phyloP scores from a whole-genome alignment of 2,113 vertebrate species.

The Chionis minor region DNA sequence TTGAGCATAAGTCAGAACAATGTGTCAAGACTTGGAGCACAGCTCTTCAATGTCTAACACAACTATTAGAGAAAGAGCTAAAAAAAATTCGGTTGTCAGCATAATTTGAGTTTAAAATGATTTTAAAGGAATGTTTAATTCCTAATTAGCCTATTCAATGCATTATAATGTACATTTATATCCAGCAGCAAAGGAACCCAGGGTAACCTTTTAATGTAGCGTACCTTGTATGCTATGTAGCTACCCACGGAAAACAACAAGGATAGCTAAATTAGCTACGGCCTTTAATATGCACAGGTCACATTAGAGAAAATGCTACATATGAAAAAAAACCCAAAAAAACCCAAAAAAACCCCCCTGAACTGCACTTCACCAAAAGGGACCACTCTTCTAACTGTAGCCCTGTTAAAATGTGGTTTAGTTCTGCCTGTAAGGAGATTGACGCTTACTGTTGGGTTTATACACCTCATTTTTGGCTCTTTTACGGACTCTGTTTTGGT shows the following conservation, averaged over 20 bases:
- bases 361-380: background rate
- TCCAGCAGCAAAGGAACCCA: constrained; percentile 24
- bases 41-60: constrained; percentile 58
- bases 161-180: constrained; percentile 51
- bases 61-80: constrained; percentile 66
- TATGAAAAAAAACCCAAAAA: background rate
- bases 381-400: background rate
- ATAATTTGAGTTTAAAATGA: constrained; percentile 70
- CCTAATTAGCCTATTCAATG: constrained; percentile 56
- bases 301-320: background rate
- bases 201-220: constrained; percentile 37
- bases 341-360: background rate
- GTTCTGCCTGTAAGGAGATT: background rate
- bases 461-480: background rate
- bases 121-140: constrained; percentile 64
- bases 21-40: constrained; percentile 60
- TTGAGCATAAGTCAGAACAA: constrained; percentile 65
- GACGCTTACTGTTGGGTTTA: background rate
- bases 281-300: background rate
- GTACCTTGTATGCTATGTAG: background rate
- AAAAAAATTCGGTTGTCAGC: constrained; percentile 59
- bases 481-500: background rate
- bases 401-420: background rate
- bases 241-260: constrained; percentile 8
- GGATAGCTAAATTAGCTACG: background rate